A percentile compares a stretch with the other conserved stretches of the same genome.
phyloP scores from a whole-genome alignment of 2,888 invertebrate genomes.

The Elegia similella region DNA sequence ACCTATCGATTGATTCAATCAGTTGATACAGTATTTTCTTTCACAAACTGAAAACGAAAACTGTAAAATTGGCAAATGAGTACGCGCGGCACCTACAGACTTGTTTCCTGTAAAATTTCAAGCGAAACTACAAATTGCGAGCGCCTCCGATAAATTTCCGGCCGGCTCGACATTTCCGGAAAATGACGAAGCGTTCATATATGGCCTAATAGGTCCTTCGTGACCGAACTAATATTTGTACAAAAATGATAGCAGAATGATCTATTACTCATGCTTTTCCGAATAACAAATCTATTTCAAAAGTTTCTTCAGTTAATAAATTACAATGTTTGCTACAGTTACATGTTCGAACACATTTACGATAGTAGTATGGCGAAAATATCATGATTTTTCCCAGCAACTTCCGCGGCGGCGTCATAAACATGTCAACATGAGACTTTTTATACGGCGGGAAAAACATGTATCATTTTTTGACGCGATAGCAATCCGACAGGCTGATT shows the following conservation, averaged over 20 bases:
- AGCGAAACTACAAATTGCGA: constrained; percentile 58
- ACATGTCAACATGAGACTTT: constrained; percentile 30
- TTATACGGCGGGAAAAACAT: constrained; percentile 27
- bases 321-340: constrained; percentile 22
- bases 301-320: constrained; percentile 19
- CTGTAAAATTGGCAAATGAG: constrained; percentile 25
- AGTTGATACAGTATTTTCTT: not conserved
- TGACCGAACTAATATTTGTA: constrained; percentile 26
- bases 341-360: constrained; percentile 26
- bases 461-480: constrained; percentile 27
- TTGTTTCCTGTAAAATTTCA: constrained; percentile 62
- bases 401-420: constrained; percentile 28
- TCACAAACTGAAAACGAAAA: not conserved
- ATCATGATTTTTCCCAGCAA: constrained; percentile 26
- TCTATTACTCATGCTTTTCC: constrained; percentile 23
- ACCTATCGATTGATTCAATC: not conserved
- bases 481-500: constrained; percentile 28
- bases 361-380: constrained; percentile 23
- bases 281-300: constrained; percentile 4
- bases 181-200: constrained; percentile 56
- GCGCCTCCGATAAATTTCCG: constrained; percentile 66
- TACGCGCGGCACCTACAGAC: constrained; percentile 31
- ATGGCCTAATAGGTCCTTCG: constrained; percentile 35
- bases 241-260: constrained; percentile 22
- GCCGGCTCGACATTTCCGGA: constrained; percentile 59